Conservation (phyloP, 2,113 vertebrate genomes). For the Scomber scombrus region DNA sequence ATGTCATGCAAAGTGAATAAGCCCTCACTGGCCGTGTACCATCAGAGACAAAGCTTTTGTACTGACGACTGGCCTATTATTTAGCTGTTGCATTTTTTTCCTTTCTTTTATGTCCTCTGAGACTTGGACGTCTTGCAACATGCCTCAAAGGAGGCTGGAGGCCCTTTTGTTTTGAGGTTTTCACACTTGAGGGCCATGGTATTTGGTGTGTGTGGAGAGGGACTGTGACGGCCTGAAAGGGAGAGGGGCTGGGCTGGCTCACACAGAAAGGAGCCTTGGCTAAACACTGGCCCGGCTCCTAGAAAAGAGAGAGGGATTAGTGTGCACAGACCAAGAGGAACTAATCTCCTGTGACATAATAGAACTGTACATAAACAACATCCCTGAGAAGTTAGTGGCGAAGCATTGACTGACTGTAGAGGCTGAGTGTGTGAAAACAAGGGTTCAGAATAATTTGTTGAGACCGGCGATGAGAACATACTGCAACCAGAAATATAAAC, state of each 20-base stretch:
- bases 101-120: constrained; percentile 68
- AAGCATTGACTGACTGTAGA: constrained; percentile 64
- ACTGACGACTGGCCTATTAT: constrained; percentile 65
- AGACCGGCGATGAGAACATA: constrained; percentile 41
- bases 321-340: constrained; percentile 75
- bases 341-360: constrained; percentile 84
- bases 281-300: constrained; percentile 72
- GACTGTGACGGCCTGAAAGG: constrained; percentile 74
- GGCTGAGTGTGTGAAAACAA: constrained; percentile 70
- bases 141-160: constrained; percentile 77
- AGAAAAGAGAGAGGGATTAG: constrained; percentile 79
- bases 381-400: constrained; percentile 74
- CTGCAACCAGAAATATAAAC: constrained; percentile 28
- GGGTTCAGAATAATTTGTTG: constrained; percentile 64
- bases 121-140: constrained; percentile 77
- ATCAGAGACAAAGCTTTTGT: constrained; percentile 72
- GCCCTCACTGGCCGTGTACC: constrained; percentile 66
- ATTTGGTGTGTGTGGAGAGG: constrained; percentile 70
- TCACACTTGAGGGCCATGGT: constrained; percentile 80
- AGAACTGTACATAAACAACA: constrained; percentile 85
- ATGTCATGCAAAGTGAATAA: constrained; percentile 73
- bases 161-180: constrained; percentile 80
- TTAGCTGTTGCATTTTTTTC: constrained; percentile 72
- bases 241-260: constrained; percentile 64
- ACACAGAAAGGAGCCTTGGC: constrained; percentile 71